phyloP scores from a whole-genome alignment of 2,797 vertebrate genomes.

The Coreius guichenoti region DNA sequence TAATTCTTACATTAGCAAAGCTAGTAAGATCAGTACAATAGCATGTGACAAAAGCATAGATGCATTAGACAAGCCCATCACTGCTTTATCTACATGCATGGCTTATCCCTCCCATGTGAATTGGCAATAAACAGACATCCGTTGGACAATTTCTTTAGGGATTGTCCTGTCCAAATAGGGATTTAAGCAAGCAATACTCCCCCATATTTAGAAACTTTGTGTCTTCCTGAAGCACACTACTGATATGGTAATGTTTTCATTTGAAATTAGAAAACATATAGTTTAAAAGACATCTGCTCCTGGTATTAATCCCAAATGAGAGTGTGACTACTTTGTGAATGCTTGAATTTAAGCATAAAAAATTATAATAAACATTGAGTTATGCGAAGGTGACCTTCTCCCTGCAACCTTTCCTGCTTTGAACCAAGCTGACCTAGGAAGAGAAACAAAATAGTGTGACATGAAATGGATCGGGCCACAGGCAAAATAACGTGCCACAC shows the following conservation, averaged over 20 bases:
- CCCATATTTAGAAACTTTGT: not conserved
- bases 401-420: slow-evolving; percentile 61
- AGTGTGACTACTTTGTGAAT: not conserved
- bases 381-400: not conserved
- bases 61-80: not conserved
- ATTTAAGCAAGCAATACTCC: not conserved
- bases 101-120: not conserved
- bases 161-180: not conserved
- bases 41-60: not conserved
- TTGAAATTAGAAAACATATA: not conserved
- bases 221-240: not conserved
- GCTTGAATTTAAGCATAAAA: not conserved
- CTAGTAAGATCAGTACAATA: not conserved
- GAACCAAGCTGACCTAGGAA: slow-evolving; percentile 79
- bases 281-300: not conserved
- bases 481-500: slow-evolving; percentile 73
- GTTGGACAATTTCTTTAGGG: not conserved
- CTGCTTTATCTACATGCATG: not conserved
- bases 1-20: not conserved
- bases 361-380: not conserved
- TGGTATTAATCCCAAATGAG: not conserved
- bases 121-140: slow-evolving; percentile 5
- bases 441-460: slow-evolving; percentile 76
- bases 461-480: slow-evolving; percentile 76
- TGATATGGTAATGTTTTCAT: not conserved